Conservation (phyloP, 2,888 invertebrate genomes). For the Rhimphoctona megacephalus region DNA sequence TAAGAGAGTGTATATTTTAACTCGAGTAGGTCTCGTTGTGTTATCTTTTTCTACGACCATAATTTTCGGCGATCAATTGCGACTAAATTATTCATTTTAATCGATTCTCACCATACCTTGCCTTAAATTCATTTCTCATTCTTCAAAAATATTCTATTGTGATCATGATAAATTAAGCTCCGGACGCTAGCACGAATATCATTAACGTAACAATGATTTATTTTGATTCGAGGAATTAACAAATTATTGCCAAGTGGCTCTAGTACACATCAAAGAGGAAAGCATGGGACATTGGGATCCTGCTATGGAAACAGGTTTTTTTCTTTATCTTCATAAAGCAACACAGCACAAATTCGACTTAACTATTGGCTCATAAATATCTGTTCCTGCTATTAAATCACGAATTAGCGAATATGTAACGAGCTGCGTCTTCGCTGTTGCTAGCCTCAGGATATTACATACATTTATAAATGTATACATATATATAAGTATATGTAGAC, state of each 20-base stretch:
- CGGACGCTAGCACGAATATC: not conserved
- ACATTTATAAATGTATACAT: slow-evolving; percentile 13
- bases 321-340: slow-evolving; percentile 17
- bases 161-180: not conserved
- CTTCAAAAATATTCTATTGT: not conserved
- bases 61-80: not conserved
- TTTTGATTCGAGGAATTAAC: not conserved
- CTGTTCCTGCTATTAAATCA: slow-evolving; percentile 48
- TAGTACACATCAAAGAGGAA: not conserved
- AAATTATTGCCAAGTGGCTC: not conserved
- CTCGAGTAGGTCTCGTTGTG: not conserved
- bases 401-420: slow-evolving; percentile 59
- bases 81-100: not conserved
- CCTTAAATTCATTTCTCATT: not conserved
- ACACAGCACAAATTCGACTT: slow-evolving; percentile 28
- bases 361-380: slow-evolving; percentile 32
- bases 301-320: slow-evolving; percentile 47
- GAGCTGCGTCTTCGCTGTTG: slow-evolving; percentile 32
- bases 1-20: not conserved
- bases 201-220: not conserved
- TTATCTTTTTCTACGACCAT: slow-evolving; percentile 12
- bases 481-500: not conserved
- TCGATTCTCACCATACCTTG: not conserved
- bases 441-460: slow-evolving; percentile 16
- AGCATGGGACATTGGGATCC: not conserved